Evolutionary conservation across 2,888 invertebrate species (phyloP).

Genomic region (Machimus atricapillus): DNA sequence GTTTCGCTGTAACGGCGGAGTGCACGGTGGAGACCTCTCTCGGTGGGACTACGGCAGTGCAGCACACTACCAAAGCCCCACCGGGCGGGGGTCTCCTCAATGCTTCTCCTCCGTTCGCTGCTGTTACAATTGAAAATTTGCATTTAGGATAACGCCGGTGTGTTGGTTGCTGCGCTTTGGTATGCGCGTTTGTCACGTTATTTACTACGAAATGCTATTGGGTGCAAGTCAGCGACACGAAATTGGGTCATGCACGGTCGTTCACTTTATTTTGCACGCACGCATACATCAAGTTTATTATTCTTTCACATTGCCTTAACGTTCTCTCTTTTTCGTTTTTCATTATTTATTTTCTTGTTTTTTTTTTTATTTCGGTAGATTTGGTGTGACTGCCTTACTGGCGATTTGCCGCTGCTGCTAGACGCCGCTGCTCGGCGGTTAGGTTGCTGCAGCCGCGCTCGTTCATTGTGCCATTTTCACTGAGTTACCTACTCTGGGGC

Average conservation of each 20-base stretch:
- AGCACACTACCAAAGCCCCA: not conserved
- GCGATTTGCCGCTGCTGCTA: slow-evolving; percentile 11
- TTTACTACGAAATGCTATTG: slow-evolving; percentile 33
- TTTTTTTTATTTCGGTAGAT: not conserved
- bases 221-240: slow-evolving; percentile 69
- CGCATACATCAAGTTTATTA: slow-evolving; percentile 28
- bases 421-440: not conserved
- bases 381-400: not conserved
- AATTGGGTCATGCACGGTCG: slow-evolving; percentile 73
- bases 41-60: not conserved
- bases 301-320: not conserved
- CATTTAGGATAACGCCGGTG: not conserved
- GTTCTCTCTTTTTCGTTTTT: not conserved
- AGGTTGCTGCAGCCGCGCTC: not conserved
- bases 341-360: not conserved
- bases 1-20: not conserved
- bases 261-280: slow-evolving; percentile 55
- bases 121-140: not conserved
- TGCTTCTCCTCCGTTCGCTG: not conserved
- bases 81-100: not conserved
- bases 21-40: not conserved
- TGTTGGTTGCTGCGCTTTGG: not conserved
- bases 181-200: slow-evolving; percentile 12
- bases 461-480: slow-evolving; percentile 30
- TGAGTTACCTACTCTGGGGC: not conserved